Base-by-base conservation (phyloP, 1,140 invertebrate genomes). In the Acromyrmex charruanus region DNA sequence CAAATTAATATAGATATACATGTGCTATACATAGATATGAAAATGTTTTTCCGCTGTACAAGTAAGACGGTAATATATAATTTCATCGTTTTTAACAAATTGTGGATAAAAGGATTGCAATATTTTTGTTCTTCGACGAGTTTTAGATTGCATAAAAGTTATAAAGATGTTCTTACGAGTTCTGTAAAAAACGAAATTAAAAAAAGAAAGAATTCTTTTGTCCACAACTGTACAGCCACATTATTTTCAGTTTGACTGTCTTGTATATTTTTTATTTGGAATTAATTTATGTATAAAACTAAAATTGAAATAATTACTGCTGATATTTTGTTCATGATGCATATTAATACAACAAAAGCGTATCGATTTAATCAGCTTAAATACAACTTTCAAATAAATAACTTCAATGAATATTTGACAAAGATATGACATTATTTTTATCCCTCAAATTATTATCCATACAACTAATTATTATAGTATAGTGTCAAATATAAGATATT, bases 361-460 rank as follows among this genome's bases (percentile, higher is more conserved):
- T 49, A 77, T 61, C 59, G 18, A 77, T 80, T 16, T n/a, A 21
- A 69, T 21, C 35, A 49, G 39, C n/a, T 69, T 25, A 16, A 49
- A 69, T 39, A 28, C n/a, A 12, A 31, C 5, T 51, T 53, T 21
- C 9, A 68, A 80, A 80, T 66, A 80, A 80, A 80, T 51, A 53
- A 68, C 6, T 49, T 35, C 1, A 28, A 49, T 28, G 39, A 77
- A 63, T 16, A 35, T 66, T 53, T 80, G 18, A 0, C n/a, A 18
- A 9, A 28, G 12, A 51, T 14, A 80, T 35, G n/a, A 3, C 6
- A 28, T 66, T 68, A 80, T 80, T 75, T 75, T 77, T 1, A 61
- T 18, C 4, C 58, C 55, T 61, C 10, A 44, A 61, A 61, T 77
- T 49, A 6, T 75, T 14, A 16, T 18, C 5, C 21, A 18, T 18